Evolutionary conservation across 2,888 invertebrate genomes (phyloP).

Genomic region (Ormyrus rosae): DNA sequence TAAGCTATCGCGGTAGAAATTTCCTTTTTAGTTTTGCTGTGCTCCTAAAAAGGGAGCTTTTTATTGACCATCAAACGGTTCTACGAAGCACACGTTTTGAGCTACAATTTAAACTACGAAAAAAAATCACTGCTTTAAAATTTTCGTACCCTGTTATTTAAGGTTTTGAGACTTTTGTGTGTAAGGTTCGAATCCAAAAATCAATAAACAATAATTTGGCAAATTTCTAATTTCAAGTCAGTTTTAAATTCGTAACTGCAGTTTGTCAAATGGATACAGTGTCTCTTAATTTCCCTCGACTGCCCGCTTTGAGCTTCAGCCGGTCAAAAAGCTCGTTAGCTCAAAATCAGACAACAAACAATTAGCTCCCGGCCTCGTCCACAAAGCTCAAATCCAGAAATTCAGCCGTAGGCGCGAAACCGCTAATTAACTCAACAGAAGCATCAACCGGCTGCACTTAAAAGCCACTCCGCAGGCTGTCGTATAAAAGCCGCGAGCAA

Average conservation of each 20-base stretch:
- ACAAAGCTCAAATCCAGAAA: background rate
- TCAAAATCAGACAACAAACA: too few relatives aligned
- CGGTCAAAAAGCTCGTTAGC: too few relatives aligned
- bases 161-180: background rate
- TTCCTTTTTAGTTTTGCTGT: constrained; percentile 1
- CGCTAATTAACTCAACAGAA: constrained; percentile 31
- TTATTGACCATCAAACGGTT: constrained; percentile 40
- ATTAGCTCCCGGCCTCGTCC: too few relatives aligned
- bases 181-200: background rate
- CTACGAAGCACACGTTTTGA: constrained; percentile 22
- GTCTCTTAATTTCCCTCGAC: too few relatives aligned
- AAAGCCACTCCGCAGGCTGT: too few relatives aligned
- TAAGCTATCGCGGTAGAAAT: constrained; percentile 17
- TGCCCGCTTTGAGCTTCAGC: too few relatives aligned
- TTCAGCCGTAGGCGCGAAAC: background rate
- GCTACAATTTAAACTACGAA: constrained; percentile 2
- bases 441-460: background rate
- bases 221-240: too few relatives aligned
- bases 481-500: background rate
- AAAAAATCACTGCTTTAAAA: constrained; percentile 2
- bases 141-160: background rate
- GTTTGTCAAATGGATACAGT: too few relatives aligned
- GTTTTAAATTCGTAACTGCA: too few relatives aligned
- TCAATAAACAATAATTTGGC: background rate
- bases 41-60: background rate